A percentile compares a stretch with the other conserved stretches of the same genome.
phyloP scores from a whole-genome alignment of 1,140 invertebrate genomes.

The Matsumurasca onukii region DNA sequence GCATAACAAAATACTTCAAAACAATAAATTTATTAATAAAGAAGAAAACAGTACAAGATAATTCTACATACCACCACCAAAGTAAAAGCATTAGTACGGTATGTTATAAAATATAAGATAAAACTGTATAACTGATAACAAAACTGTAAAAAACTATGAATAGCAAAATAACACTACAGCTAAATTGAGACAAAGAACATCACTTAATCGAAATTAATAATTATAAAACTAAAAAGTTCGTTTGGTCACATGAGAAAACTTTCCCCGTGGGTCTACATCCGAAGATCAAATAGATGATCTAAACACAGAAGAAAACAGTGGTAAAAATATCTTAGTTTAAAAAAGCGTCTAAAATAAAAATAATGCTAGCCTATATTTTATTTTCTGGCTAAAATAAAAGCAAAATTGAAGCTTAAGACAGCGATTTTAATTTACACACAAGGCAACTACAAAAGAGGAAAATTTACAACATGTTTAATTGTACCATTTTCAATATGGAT shows the following conservation, averaged over 20 bases:
- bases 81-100: conserved; percentile 17
- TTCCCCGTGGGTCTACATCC: not conserved
- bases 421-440: too few species aligned
- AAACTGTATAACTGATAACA: conserved; percentile 5
- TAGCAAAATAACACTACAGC: conserved; percentile 17
- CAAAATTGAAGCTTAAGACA: too few species aligned
- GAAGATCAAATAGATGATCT: conserved; percentile 16
- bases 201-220: not conserved
- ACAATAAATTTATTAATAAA: conserved; percentile 9
- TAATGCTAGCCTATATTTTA: not conserved
- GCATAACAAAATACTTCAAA: conserved; percentile 2
- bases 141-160: conserved; percentile 12
- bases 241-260: not conserved
- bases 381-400: too few species aligned
- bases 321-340: not conserved
- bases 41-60: conserved; percentile 17
- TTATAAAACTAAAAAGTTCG: conserved; percentile 7
- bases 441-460: too few species aligned
- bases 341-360: too few species aligned
- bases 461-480: too few species aligned
- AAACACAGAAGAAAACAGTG: conserved; percentile 1
- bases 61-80: conserved; percentile 28
- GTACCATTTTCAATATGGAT: too few species aligned
- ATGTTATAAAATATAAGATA: conserved; percentile 1
- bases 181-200: not conserved